phyloP scores from a whole-genome alignment of 2,113 vertebrate species.

The Gavialis gangeticus region DNA sequence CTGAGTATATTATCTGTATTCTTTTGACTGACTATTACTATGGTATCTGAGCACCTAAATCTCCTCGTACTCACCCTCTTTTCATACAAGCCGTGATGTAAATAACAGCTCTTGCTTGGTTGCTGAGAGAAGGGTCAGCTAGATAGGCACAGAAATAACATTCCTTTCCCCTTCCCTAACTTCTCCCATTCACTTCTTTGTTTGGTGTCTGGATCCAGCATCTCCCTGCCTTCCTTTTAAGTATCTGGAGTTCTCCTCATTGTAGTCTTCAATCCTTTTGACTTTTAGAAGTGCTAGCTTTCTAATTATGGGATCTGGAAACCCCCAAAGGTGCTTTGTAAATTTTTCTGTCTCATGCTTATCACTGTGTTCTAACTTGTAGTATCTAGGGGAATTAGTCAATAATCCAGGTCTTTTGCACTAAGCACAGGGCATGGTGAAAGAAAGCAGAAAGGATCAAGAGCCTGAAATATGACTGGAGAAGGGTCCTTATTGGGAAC shows the following conservation, averaged over 20 bases:
- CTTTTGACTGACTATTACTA: background rate
- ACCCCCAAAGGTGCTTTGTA: background rate
- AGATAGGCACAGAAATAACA: background rate
- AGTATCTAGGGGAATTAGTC: no score
- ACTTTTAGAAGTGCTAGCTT: background rate
- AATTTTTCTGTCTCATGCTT: background rate
- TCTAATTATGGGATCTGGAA: background rate
- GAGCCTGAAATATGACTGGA: no score
- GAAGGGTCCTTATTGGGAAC: no score
- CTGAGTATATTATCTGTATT: background rate
- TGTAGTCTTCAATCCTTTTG: background rate
- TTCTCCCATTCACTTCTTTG: background rate
- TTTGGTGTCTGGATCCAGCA: background rate
- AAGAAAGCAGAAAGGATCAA: no score
- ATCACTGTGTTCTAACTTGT: background rate
- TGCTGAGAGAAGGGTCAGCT: no score
- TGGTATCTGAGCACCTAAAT: accelerated
- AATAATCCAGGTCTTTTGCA: no score
- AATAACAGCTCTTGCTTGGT: no score
- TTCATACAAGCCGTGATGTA: background rate
- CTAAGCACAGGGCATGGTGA: no score
- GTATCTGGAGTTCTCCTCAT: background rate
- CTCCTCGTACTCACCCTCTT: accelerated
- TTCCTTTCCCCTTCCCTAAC: background rate
- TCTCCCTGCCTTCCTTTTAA: background rate